These are phyloP conservation scores for Helarctos malayanus DNA, from an alignment of 2,797 vertebrate species.

Conservation along the genomic window DNA sequence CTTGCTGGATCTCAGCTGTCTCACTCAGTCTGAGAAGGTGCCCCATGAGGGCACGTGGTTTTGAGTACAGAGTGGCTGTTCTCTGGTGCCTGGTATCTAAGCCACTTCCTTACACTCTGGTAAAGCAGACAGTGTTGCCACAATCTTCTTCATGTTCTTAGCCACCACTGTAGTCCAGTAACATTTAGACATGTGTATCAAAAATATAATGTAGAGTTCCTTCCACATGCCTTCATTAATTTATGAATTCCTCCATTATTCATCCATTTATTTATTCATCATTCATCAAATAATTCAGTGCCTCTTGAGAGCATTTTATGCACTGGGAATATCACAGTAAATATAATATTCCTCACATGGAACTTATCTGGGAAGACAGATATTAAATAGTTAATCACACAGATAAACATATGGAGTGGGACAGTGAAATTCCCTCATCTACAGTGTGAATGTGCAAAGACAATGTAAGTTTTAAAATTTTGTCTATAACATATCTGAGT, in stretches of 20 bases:
- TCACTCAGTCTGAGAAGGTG: not conserved
- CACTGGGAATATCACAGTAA: not conserved
- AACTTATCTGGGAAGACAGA: not conserved
- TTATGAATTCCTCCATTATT: constrained; percentile 18
- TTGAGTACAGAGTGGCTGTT: not conserved
- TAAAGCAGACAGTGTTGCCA: not conserved
- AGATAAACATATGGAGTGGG: not conserved
- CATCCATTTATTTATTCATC: not conserved
- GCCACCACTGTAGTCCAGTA: not conserved
- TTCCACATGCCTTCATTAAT: not conserved
- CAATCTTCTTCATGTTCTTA: not conserved
- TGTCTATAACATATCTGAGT: not conserved
- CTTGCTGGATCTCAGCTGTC: not conserved
- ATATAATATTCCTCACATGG: not conserved
- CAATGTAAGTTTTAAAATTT: not conserved
- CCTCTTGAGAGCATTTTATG: not conserved
- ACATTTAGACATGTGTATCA: not conserved
- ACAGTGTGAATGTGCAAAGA: not conserved
- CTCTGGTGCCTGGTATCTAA: not conserved
- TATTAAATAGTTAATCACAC: constrained; percentile 27
- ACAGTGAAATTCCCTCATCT: not conserved
- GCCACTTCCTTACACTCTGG: not conserved
- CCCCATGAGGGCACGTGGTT: not conserved
- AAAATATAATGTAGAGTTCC: not conserved
- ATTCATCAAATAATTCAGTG: constrained; percentile 27